A percentile compares a stretch with the other conserved stretches of the same genome.
phyloP scores from a whole-genome alignment of 2,797 vertebrate species.

The Microhierax caerulescens region DNA sequence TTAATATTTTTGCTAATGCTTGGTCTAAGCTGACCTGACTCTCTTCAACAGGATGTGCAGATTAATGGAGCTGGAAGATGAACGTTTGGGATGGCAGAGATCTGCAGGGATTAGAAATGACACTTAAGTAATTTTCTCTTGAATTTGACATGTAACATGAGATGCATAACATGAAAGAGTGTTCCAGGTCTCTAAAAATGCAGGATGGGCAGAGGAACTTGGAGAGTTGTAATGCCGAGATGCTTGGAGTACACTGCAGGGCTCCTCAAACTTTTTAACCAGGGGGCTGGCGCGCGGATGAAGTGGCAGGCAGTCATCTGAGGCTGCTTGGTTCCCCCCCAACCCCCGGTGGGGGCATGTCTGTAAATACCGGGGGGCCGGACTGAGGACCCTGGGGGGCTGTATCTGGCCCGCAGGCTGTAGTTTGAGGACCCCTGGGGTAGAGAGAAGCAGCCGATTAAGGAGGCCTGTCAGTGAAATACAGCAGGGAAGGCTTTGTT shows the following conservation, averaged over 20 bases:
- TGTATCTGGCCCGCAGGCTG: too few species aligned
- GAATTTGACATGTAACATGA: not conserved
- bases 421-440: too few species aligned
- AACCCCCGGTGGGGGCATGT: too few species aligned
- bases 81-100: not conserved
- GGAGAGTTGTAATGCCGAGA: not conserved
- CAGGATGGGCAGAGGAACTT: not conserved
- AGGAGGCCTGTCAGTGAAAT: not conserved
- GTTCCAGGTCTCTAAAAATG: not conserved
- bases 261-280: too few species aligned
- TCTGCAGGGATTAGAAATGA: conserved; percentile 19
- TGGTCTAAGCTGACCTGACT: not conserved
- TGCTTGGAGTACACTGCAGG: too few species aligned
- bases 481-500: not conserved
- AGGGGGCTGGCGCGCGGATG: too few species aligned
- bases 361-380: too few species aligned
- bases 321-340: too few species aligned
- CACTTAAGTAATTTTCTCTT: conserved; percentile 6
- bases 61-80: not conserved
- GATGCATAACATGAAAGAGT: not conserved
- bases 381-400: too few species aligned
- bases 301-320: too few species aligned
- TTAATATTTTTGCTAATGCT: not conserved
- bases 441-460: not conserved
- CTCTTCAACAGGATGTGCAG: not conserved